These are phyloP conservation scores for Probaryconus sp. DNA, from an alignment of 1,140 invertebrate genomes.

Conservation along the genomic window DNA sequence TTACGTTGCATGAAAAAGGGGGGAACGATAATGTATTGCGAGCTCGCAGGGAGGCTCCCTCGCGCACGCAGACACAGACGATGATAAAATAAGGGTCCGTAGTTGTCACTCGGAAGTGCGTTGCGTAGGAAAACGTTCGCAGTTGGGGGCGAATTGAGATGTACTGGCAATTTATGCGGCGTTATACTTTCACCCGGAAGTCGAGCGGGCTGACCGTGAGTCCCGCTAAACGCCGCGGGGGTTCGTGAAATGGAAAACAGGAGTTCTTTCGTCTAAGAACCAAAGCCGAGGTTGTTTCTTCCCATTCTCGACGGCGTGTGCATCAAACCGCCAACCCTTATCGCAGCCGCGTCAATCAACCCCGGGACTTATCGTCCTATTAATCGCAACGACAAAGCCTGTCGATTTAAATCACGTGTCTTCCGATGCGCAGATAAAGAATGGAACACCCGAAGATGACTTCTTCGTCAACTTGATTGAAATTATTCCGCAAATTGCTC, in stretches of 20 bases:
- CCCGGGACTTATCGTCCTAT: constrained; percentile 52
- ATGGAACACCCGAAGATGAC: constrained; percentile 27
- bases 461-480: constrained; percentile 33
- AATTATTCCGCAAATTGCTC: constrained; percentile 18
- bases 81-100: not conserved
- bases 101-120: constrained; percentile 66
- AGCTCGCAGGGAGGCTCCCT: constrained; percentile 28
- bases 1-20: not conserved
- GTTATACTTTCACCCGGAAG: constrained; percentile 67
- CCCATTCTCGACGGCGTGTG: constrained; percentile 3
- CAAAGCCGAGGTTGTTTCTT: too few relatives aligned
- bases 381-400: constrained; percentile 52
- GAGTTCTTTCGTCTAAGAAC: constrained; percentile 16
- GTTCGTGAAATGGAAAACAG: constrained; percentile 24
- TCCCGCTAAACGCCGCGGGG: constrained; percentile 38
- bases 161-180: constrained; percentile 73
- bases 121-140: constrained; percentile 71
- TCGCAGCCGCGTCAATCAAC: constrained; percentile 52
- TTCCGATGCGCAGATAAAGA: constrained; percentile 34
- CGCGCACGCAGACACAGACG: not conserved
- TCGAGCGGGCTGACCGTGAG: constrained; percentile 62
- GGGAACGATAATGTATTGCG: constrained; percentile 15
- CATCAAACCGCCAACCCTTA: constrained; percentile 37
- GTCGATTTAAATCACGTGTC: constrained; percentile 45
- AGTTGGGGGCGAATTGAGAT: constrained; percentile 74